A percentile compares a stretch with the other conserved stretches of the same genome.
These are phyloP conservation scores for Actinernus sp. DNA, from an alignment of 92 coral and sea anemone species.

Conservation along the genomic window DNA sequence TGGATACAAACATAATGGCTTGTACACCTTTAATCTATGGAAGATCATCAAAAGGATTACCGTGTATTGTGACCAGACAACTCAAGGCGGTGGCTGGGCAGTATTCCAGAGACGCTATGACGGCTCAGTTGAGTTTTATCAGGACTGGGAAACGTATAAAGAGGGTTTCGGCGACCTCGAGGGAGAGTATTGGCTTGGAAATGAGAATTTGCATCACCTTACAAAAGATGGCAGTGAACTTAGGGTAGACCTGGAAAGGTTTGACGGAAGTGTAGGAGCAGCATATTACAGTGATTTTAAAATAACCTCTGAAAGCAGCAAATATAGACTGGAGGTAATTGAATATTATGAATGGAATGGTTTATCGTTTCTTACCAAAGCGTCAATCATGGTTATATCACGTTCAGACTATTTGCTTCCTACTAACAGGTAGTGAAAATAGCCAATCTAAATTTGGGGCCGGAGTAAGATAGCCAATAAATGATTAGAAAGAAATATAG, in stretches of 20 bases:
- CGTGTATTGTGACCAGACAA: slow-evolving; percentile 46
- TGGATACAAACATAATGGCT: slow-evolving; percentile 10
- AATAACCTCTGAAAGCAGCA: background rate
- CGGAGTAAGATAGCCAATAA: too few species aligned
- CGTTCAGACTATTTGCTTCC: too few species aligned
- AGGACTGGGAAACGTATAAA: slow-evolving; percentile 24
- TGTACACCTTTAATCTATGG: background rate
- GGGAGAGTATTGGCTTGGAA: slow-evolving; percentile 52
- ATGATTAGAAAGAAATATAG: too few species aligned
- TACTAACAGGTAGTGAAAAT: too few species aligned
- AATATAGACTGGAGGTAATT: slow-evolving; percentile 5
- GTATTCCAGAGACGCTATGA: slow-evolving; percentile 34
- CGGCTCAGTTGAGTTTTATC: slow-evolving; percentile 27
- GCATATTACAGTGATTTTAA: slow-evolving; percentile 1
- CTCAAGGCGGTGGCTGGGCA: slow-evolving; percentile 58
- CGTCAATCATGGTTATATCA: too few species aligned
- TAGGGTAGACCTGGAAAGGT: slow-evolving; percentile 19
- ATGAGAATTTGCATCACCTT: background rate
- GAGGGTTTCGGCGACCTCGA: slow-evolving; percentile 36
- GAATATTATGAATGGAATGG: too few species aligned
- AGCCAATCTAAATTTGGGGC: too few species aligned
- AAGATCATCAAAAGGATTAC: background rate
- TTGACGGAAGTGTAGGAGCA: slow-evolving; percentile 4
- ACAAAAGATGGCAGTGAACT: slow-evolving; percentile 2
- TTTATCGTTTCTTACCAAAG: too few species aligned